phyloP scores from a whole-genome alignment of 92 coral and sea anemone species.

The Siderastrea radians region DNA sequence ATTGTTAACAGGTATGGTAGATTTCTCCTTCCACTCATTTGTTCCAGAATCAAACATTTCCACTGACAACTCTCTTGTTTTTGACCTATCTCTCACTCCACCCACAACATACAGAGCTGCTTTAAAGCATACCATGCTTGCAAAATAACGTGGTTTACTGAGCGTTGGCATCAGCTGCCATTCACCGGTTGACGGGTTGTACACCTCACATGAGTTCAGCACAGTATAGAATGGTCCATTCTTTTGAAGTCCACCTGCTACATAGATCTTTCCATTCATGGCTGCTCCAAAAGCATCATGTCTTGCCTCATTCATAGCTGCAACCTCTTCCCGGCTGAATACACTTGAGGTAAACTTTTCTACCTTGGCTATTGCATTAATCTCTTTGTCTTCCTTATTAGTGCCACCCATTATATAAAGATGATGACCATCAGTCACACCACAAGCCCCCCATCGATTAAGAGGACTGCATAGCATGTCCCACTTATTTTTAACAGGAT shows the following conservation, averaged over 20 bases:
- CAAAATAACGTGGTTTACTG: neutral
- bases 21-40: neutral
- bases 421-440: neutral
- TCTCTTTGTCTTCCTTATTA: neutral
- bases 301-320: neutral
- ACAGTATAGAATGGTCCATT: neutral
- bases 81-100: neutral
- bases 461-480: neutral
- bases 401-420: slow-evolving; percentile 1
- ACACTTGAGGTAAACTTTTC: neutral
- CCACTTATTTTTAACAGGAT: neutral
- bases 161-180: slow-evolving; percentile 1
- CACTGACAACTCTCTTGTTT: neutral
- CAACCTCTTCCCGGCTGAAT: neutral
- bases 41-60: neutral
- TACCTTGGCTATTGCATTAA: neutral
- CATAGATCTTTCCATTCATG: slow-evolving; percentile 6
- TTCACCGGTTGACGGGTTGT: neutral
- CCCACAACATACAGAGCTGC: neutral
- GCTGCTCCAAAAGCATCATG: slow-evolving; percentile 3
- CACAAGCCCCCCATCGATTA: neutral
- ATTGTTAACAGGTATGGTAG: neutral
- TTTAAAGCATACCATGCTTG: slow-evolving; percentile 4
- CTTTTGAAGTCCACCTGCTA: neutral
- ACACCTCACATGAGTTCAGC: neutral